phyloP scores from a whole-genome alignment of 1,140 invertebrate species.

The Platyscapa corneri region DNA sequence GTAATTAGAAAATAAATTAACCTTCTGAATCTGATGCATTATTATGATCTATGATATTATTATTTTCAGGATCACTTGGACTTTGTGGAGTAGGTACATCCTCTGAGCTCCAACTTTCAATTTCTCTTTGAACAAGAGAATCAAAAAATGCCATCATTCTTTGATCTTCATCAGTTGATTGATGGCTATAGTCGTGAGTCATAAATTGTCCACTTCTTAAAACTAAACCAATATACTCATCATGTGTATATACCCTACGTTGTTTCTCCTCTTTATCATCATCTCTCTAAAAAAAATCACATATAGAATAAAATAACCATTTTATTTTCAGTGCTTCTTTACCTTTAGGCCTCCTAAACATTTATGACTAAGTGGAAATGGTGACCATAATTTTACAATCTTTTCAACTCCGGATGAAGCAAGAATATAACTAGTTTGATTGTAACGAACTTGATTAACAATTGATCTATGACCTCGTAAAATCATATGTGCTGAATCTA shows the following conservation, averaged over 20 bases:
- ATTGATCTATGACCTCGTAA: constrained; percentile 94
- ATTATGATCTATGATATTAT: constrained; percentile 55
- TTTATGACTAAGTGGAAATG: constrained; percentile 65
- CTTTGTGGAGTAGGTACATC: constrained; percentile 61
- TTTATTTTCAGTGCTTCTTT: constrained; percentile 37
- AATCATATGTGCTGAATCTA: constrained; percentile 85
- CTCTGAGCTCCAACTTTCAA: constrained; percentile 82
- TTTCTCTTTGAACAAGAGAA: constrained; percentile 91
- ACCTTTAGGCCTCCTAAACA: constrained; percentile 70
- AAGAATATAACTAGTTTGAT: constrained; percentile 86
- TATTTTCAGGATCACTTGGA: constrained; percentile 65
- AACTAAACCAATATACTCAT: constrained; percentile 89
- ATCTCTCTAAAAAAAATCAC: constrained; percentile 59
- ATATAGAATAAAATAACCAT: neutral
- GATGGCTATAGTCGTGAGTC: constrained; percentile 86
- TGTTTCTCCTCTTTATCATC: constrained; percentile 77
- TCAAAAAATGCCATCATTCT: constrained; percentile 98
- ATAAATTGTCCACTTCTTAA: constrained; percentile 85
- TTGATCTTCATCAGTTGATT: constrained; percentile 91
- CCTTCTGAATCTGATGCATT: constrained; percentile 67
- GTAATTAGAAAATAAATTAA: constrained; percentile 49
- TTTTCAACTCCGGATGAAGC: constrained; percentile 97
- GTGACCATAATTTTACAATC: constrained; percentile 87
- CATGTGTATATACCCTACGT: constrained; percentile 87
- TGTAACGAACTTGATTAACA: constrained; percentile 96